Percentiles rank a stretch among this genome's conserved stretches.
Evolutionary conservation across 2,113 vertebrate species (phyloP).

Genomic region (Corydoras sp.): DNA sequence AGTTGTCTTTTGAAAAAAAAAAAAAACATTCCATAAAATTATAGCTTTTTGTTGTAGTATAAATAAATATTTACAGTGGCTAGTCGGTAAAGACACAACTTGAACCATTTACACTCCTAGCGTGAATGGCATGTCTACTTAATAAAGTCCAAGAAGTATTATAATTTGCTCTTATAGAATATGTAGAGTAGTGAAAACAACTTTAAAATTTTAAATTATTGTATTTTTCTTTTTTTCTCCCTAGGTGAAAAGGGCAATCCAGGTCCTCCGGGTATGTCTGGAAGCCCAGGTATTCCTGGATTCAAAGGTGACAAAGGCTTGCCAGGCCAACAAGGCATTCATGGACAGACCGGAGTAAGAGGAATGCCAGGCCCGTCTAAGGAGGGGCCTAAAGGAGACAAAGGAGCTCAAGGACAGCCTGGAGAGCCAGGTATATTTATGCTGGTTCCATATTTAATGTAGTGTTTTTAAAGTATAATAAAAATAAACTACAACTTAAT

Average conservation of each 20-base stretch:
- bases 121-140: too few species aligned
- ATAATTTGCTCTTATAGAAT: too few species aligned
- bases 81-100: too few species aligned
- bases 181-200: too few species aligned
- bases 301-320: constrained; percentile 84
- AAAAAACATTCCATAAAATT: too few species aligned
- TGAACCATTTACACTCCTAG: too few species aligned
- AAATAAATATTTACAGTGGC: too few species aligned
- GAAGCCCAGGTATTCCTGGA: constrained; percentile 82
- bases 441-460: neutral
- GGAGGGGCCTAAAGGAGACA: constrained; percentile 87
- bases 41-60: too few species aligned
- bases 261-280: constrained; percentile 84
- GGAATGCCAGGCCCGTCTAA: constrained; percentile 71
- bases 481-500: too few species aligned
- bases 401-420: constrained; percentile 71
- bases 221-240: neutral
- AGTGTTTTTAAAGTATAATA: too few species aligned
- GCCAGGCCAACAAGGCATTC: constrained; percentile 66
- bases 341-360: constrained; percentile 74
- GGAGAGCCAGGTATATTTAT: constrained; percentile 75
- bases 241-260: constrained; percentile 81
- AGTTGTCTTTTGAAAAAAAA: too few species aligned
- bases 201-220: neutral
- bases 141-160: too few species aligned